phyloP scores from a whole-genome alignment of 2,888 invertebrate species.

The Himalopsyche kuldschensis region DNA sequence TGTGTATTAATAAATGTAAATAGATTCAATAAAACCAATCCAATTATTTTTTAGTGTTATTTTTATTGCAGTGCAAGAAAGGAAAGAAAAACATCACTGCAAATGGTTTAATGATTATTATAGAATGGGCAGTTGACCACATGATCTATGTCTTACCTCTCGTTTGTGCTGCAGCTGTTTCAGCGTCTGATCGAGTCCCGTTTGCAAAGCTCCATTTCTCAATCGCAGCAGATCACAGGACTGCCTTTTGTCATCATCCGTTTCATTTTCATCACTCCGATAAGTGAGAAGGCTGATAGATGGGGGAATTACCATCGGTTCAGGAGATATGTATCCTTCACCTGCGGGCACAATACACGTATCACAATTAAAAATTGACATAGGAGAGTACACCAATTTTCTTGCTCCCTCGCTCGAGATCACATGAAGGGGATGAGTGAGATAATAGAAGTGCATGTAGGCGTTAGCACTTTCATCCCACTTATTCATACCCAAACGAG shows the following conservation, averaged over 20 bases:
- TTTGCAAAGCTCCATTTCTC: constrained; percentile 69
- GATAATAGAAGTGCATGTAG: too few species aligned
- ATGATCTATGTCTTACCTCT: constrained; percentile 44
- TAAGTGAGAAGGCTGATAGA: constrained; percentile 42
- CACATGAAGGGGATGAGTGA: too few species aligned
- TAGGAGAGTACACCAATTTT: too few species aligned
- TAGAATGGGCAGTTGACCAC: background rate
- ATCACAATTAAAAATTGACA: background rate
- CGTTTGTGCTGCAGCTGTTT: constrained; percentile 58
- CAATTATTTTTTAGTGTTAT: too few species aligned
- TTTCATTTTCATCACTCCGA: constrained; percentile 51
- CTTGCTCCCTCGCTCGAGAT: too few species aligned
- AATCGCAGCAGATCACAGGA: constrained; percentile 60
- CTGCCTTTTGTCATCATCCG: constrained; percentile 63
- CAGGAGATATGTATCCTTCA: constrained; percentile 64
- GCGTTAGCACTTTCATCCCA: too few species aligned
- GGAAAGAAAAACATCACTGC: too few species aligned
- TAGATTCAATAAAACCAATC: too few species aligned
- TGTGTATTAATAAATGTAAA: too few species aligned
- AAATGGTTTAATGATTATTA: background rate
- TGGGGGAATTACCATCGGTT: constrained; percentile 60
- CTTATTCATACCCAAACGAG: too few species aligned
- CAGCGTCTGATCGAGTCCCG: constrained; percentile 64
- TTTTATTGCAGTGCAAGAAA: too few species aligned
- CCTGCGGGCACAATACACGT: constrained; percentile 43